Base-by-base conservation (phyloP, 53 echinoderm and acorn worm genomes). In the Echinarachnius parma region DNA sequence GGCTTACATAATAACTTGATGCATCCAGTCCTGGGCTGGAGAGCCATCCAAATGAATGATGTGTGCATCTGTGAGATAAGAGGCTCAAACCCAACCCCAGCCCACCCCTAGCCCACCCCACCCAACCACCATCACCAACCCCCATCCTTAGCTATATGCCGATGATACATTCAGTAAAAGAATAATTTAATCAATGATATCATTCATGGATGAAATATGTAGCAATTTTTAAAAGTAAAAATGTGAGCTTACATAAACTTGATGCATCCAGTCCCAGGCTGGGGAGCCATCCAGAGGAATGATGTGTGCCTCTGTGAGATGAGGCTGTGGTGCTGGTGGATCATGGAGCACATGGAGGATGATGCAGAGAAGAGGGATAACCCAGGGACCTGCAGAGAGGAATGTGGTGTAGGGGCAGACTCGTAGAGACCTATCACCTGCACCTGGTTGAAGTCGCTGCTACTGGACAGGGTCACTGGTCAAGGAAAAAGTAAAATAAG, bases 271-370 rank as follows among this genome's bases (percentile, higher is more conserved):
- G 83, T 75, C 3, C 89, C 89, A 23, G 75, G 75, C 7, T 70
- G 78, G 14, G 93, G 93, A 16, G 93, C 89, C 26, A 62, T 52
- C 93, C 93, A 93, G 35, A 59, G 75, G 63, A 89, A 77, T 5
- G 71, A 48, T 0, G 50, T 48, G 2, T 59, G 36, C 20, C 46
- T 46, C 78, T 81, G 81, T 28, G 86, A 78, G 4, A 34, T 21
- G n/a, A 59, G 15, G 3, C 77, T 31, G 52, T 77, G 52, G 48
- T 81, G 61, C 21, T 86, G 75, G 54, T 83, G 78, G 33, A 93
- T 64, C 24, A 78, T 26, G 25, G 86, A 61, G 47, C 93, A 93
- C 48, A 83, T 75, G 9, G 83, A 83, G 1, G 60, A 77, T n/a
- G n/a, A n/a, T n/a, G n/a, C n/a, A n/a, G n/a, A n/a, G n/a, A n/a